Conservation (phyloP, 1,140 invertebrate genomes). For the Ruditapes philippinarum region DNA sequence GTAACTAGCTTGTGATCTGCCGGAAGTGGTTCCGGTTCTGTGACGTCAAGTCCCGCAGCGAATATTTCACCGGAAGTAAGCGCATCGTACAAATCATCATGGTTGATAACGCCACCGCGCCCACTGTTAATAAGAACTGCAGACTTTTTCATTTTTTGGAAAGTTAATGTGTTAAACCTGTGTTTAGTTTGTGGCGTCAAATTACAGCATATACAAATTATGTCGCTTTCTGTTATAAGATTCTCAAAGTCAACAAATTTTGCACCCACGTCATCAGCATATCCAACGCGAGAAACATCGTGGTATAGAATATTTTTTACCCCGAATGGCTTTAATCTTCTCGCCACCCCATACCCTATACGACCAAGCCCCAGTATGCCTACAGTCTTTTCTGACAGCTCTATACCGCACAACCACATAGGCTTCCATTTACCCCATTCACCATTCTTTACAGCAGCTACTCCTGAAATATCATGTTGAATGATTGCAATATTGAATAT, state of each 20-base stretch:
- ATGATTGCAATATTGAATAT: too few relatives aligned
- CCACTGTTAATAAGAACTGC: constrained; percentile 85
- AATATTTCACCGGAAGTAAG: constrained; percentile 91
- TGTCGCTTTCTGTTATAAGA: constrained; percentile 80
- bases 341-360: constrained; percentile 90
- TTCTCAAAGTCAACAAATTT: constrained; percentile 89
- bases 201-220: constrained; percentile 84
- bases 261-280: constrained; percentile 90
- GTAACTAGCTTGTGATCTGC: constrained; percentile 92
- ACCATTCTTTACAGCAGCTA: constrained; percentile 77
- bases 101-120: constrained; percentile 84
- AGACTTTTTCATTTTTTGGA: constrained; percentile 83
- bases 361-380: constrained; percentile 94
- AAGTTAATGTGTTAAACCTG: constrained; percentile 75
- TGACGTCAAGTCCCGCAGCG: constrained; percentile 97
- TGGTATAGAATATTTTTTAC: constrained; percentile 91
- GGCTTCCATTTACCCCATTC: constrained; percentile 92
- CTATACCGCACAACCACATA: constrained; percentile 95
- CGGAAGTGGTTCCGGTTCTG: constrained; percentile 96
- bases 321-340: constrained; percentile 91
- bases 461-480: constrained; percentile 78
- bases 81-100: constrained; percentile 87
- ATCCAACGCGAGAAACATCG: constrained; percentile 89
- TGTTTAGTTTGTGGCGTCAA: constrained; percentile 78
- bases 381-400: constrained; percentile 92